A percentile compares a stretch with the other conserved stretches of the same genome.
Conservation (phyloP, 1,140 invertebrate genomes). For the Euglossa dilemma region DNA sequence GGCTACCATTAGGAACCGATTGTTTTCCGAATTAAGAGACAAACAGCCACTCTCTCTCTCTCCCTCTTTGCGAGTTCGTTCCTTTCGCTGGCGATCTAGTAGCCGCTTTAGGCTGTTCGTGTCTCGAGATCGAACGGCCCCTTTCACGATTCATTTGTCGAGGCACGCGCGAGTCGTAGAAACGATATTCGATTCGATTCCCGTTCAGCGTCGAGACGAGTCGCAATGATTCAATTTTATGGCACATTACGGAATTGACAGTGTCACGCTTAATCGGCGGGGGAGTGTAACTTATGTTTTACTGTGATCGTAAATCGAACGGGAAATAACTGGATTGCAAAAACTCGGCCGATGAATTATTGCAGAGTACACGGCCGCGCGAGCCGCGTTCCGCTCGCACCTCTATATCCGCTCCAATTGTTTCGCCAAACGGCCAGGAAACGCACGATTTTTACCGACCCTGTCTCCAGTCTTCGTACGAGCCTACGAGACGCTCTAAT, state of each 20-base stretch:
- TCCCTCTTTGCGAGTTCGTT: neutral
- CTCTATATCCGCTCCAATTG: slow-evolving; percentile 4
- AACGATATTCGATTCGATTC: neutral
- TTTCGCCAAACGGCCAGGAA: neutral
- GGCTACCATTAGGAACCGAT: slow-evolving; percentile 45
- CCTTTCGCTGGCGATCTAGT: neutral
- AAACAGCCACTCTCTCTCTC: neutral
- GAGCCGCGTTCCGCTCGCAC: neutral
- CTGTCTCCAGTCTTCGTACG: neutral
- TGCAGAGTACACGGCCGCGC: no score
- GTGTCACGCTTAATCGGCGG: slow-evolving; percentile 23
- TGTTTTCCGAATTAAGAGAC: slow-evolving; percentile 41
- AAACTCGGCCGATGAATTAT: slow-evolving; percentile 32
- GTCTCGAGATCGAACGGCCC: no score
- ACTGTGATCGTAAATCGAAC: slow-evolving; percentile 43
- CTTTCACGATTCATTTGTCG: neutral
- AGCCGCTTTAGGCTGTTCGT: neutral
- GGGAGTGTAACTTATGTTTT: slow-evolving; percentile 27
- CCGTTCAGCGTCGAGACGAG: neutral
- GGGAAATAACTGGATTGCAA: slow-evolving; percentile 24
- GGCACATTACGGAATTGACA: slow-evolving; percentile 40
- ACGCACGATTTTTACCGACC: neutral
- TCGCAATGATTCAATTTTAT: slow-evolving; percentile 37
- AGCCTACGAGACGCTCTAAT: neutral
- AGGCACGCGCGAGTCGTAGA: neutral